These are phyloP conservation scores for Batillaria attramentaria DNA, from an alignment of 1,140 invertebrate genomes.

Conservation along the genomic window DNA sequence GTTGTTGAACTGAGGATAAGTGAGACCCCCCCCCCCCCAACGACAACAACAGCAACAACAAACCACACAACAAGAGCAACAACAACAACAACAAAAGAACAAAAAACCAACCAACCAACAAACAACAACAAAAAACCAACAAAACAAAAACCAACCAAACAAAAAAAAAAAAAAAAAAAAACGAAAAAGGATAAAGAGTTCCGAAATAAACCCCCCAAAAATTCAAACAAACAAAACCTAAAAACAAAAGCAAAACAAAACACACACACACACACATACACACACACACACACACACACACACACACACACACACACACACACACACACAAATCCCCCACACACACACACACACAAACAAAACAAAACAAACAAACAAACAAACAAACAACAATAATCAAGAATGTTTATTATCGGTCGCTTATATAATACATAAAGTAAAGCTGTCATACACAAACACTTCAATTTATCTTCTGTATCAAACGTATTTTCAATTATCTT, in stretches of 20 bases:
- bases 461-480: no score
- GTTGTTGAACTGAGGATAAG: no score
- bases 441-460: no score
- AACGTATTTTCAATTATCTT: no score
- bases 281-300: conserved; percentile 2
- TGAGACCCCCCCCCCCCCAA: no score
- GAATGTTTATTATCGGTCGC: no score
- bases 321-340: not conserved
- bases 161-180: not conserved
- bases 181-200: not conserved
- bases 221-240: not conserved
- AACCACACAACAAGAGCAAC: no score
- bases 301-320: conserved; percentile 2
- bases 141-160: not conserved
- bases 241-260: not conserved
- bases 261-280: not conserved
- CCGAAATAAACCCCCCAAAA: not conserved
- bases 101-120: no score
- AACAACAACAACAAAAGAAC: no score
- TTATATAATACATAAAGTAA: no score
- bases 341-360: conserved; percentile 14
- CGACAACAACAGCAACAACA: no score
- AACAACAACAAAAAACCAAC: not conserved
- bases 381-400: not conserved
- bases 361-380: not conserved